Evolutionary conservation across 2,113 vertebrate species (phyloP).

Genomic region (human): GRCh38 chr9:72297501-72298000

Average conservation of each 20-base stretch:
- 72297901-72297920: background rate
- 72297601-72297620: conserved; percentile 18
- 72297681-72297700: background rate
- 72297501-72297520: background rate
- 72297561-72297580: conserved; percentile 16
- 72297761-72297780: background rate
- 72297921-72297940: background rate
- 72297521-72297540: background rate
- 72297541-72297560: background rate
- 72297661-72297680: background rate
- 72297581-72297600: background rate
- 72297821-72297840: background rate
- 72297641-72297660: background rate
- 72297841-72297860: background rate
- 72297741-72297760: background rate
- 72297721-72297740: background rate
- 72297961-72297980: background rate
- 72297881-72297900: background rate
- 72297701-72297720: background rate
- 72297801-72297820: background rate
- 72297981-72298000: background rate
- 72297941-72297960: background rate
- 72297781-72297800: background rate
- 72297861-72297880: background rate
- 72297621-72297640: background rate